These are phyloP conservation scores for Microctenopoma steveboyesi DNA, from an alignment of 2,797 vertebrate species.

Conservation along the genomic window DNA sequence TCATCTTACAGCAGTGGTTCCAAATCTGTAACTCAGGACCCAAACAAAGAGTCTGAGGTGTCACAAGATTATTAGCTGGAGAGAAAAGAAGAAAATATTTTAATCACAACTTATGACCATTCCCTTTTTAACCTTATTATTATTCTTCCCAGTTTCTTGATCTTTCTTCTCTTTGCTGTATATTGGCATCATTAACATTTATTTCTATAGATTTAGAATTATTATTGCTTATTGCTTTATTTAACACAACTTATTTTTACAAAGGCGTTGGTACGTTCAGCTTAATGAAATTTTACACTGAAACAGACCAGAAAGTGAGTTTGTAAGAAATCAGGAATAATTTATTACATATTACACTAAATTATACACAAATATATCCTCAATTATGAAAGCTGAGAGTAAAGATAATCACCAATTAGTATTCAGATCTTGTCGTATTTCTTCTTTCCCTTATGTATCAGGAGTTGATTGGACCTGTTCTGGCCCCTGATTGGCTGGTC, in stretches of 20 bases:
- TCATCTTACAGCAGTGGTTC: background rate
- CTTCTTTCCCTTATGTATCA: background rate
- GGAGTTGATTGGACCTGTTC: background rate
- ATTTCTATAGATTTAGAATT: too few relatives aligned
- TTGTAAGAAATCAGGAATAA: background rate
- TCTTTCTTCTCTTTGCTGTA: too few relatives aligned
- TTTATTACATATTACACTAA: too few relatives aligned
- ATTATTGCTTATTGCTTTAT: too few relatives aligned
- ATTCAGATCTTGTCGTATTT: background rate
- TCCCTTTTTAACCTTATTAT: too few relatives aligned
- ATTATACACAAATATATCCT: too few relatives aligned
- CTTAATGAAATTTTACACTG: background rate
- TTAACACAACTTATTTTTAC: too few relatives aligned
- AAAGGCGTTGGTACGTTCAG: too few relatives aligned
- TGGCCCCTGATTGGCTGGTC: constrained; percentile 65
- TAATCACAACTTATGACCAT: background rate
- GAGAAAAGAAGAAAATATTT: constrained; percentile 2
- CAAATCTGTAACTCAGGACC: background rate
- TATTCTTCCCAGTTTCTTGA: too few relatives aligned
- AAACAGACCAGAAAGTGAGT: background rate
- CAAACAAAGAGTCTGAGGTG: background rate
- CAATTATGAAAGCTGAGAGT: background rate
- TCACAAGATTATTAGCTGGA: background rate
- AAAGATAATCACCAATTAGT: too few relatives aligned
- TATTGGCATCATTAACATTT: too few relatives aligned